Base-by-base conservation (phyloP, 2,113 vertebrate genomes). In the Actenoides hombroni region DNA sequence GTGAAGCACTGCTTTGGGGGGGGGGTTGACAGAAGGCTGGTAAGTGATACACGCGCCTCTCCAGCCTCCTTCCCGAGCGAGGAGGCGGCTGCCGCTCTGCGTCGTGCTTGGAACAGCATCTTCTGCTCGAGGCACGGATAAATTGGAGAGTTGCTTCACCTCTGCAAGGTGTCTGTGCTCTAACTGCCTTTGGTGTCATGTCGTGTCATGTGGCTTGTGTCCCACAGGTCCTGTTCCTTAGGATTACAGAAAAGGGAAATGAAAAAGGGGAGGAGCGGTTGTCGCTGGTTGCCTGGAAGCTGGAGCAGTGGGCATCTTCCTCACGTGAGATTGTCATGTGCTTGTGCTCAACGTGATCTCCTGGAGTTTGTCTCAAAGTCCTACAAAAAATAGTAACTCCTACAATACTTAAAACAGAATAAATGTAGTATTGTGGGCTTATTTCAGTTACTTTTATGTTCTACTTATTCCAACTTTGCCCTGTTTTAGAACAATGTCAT, bases 161-260 rank as follows among this genome's bases (percentile, higher is more conserved):
- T 85, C 39, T 29, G 2, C 13, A 3, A 57, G 51, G 49, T 86
- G 69, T 20, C 31, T 20, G 60, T n/a, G 65, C 5, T 57, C 26
- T 63, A 15, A 15, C 61, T 60, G 63, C 59, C 59, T 65, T 37
- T 46, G 37, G 40, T 39, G 11, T 19, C 0, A 0, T 10, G 33
- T 19, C 0, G 0, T 9, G 33, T 76, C 54, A 3, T 0, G 4
- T 25, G 63, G 48, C 35, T 82, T n/a, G 26, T 14, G 9, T 51
- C 28, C 31, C 49, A 40, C 14, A 75, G 67, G 69, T 88, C 13
- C 9, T 35, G 8, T 40, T 69, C 39, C 18, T 56, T 53, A 18
- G 63, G n/a, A 28, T 37, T 33, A 18, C 61, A 19, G 21, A 49
- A 39, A 39, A 46, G 6, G 18, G 29, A 23, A 29, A 8, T 2